Evolutionary conservation across 1,140 invertebrate species (phyloP).

Genomic region (Drosophila dunni): DNA sequence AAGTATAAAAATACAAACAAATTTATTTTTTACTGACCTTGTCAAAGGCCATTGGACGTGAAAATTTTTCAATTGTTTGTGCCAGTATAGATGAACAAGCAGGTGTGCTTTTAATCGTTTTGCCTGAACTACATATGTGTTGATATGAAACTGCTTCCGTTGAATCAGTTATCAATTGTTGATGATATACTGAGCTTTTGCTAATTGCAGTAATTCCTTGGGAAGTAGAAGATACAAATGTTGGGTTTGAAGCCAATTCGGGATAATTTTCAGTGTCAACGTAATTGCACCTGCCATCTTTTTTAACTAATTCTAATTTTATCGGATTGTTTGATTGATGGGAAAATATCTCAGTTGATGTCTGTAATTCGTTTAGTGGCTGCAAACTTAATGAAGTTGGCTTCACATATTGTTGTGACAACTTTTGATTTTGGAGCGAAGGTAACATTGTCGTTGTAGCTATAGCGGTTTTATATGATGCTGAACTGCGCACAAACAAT

Average conservation of each 20-base stretch:
- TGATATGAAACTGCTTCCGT: constrained; percentile 49
- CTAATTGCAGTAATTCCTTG: constrained; percentile 77
- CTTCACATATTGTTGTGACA: constrained; percentile 39
- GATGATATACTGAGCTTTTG: constrained; percentile 64
- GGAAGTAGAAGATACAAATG: constrained; percentile 69
- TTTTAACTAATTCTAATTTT: constrained; percentile 15
- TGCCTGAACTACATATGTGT: constrained; percentile 11
- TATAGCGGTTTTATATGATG: too few species aligned
- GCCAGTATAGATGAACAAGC: constrained; percentile 34
- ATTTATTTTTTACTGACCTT: constrained; percentile 62
- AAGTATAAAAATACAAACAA: too few species aligned
- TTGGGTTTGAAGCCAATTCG: constrained; percentile 64
- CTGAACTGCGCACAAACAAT: too few species aligned
- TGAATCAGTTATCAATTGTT: constrained; percentile 15
- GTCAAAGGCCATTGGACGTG: constrained; percentile 82
- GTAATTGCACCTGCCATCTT: constrained; percentile 32
- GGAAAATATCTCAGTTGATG: constrained; percentile 42
- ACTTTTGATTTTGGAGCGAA: not conserved
- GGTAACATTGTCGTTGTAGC: too few species aligned
- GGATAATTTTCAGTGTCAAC: constrained; percentile 53
- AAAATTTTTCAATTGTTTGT: constrained; percentile 79
- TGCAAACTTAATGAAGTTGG: constrained; percentile 52
- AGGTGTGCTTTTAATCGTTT: constrained; percentile 14
- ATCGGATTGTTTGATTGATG: constrained; percentile 35
- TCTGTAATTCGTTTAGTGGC: constrained; percentile 24